Base-by-base conservation (phyloP, 2,113 vertebrate species). In the Bostrychus sinensis region DNA sequence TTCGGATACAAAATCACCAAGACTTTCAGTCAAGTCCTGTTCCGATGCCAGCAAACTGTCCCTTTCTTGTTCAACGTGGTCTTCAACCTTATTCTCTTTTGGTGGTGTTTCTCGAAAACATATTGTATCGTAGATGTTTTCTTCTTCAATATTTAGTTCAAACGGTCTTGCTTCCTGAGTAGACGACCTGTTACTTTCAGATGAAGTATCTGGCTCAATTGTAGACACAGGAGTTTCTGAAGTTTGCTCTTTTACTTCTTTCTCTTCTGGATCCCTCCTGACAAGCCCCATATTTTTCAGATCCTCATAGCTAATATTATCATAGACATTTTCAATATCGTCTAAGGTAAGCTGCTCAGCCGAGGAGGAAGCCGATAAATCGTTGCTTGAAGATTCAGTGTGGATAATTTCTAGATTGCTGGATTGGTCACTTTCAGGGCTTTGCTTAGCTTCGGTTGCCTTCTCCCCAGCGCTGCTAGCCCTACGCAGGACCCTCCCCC, bases 221-320 rank as follows among this genome's bases (percentile, higher is more conserved):
- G 53, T 16, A 6, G 81, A 58, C 57, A 69, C 75, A 13, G 62
- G 45, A 43, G 34, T 39, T 5, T 62, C 60, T 25, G 60, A 30
- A 30, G 46, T 42, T 17, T 39, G 66, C 2, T 22, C 66, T 38
- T 43, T 37, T 30, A 50, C 9, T 11, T 86, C 75, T 58, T 82
- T 86, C 43, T 87, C 77, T 56, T 91, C 93, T 1, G 55, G 75
- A 17, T 95, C 93, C 36, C 93, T 92, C 68, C 91, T 91, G 54
- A 94, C 86, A 0, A 96, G 88, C 45, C 95, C 95, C 95, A 98
- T 96, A 43, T 91, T 90, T 78, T 96, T 98, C n/a, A 98, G 88
- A 85, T 98, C 97, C 77, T 99, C 95, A 0, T 94, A 97, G 85
- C 95, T 98, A 72, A 99, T 96, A 68, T 99, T 99, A 71, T 99